A percentile compares a stretch with the other conserved stretches of the same genome.
phyloP scores from a whole-genome alignment of 2,888 invertebrate genomes.

The Colostygia pectinataria region DNA sequence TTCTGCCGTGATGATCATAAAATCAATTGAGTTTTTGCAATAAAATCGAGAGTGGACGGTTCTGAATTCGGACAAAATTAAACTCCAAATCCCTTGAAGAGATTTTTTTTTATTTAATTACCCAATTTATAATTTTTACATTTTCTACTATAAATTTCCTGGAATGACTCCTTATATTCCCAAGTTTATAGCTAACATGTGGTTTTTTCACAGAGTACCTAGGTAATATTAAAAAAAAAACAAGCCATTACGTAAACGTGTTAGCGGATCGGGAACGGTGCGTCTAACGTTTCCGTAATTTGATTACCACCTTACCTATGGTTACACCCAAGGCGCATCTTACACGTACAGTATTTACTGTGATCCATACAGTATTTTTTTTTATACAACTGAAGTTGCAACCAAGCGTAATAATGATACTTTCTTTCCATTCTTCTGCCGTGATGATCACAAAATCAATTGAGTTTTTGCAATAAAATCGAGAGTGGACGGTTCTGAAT shows the following conservation, averaged over 20 bases:
- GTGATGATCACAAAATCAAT: conserved; percentile 31
- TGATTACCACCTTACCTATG: conserved; percentile 41
- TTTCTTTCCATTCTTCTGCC: conserved; percentile 31
- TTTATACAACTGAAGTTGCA: no score
- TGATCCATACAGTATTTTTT: no score
- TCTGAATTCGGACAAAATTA: neutral
- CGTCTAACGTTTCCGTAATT: conserved; percentile 40
- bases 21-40: conserved; percentile 34
- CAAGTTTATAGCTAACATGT: neutral
- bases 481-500: conserved; percentile 19
- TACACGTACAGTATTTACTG: no score
- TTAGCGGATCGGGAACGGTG: conserved; percentile 28
- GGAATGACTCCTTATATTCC: no score
- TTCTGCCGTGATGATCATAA: conserved; percentile 21
- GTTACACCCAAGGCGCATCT: no score
- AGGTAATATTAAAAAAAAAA: neutral
- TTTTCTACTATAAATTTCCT: no score
- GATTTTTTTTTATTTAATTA: no score
- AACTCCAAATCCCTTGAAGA: no score
- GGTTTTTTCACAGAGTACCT: neutral
- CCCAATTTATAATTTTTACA: no score
- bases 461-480: conserved; percentile 31
- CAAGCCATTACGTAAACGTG: conserved; percentile 13
- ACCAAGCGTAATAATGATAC: conserved; percentile 13
- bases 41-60: conserved; percentile 24